Base-by-base conservation (phyloP, 2,113 vertebrate species). In the Colossoma macropomum region DNA sequence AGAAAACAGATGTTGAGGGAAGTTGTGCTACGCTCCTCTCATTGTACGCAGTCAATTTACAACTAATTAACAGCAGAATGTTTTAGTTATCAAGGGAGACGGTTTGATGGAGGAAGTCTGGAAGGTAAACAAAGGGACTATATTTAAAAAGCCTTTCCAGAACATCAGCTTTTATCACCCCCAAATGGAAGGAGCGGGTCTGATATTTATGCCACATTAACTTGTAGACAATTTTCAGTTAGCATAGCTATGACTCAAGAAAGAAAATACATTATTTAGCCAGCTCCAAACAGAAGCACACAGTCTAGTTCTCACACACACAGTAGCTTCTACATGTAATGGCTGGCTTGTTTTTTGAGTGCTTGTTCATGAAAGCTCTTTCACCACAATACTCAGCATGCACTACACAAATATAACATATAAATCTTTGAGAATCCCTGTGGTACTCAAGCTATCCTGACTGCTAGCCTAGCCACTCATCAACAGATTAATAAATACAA, bases 1-100 rank as follows among this genome's bases (percentile, higher is more conserved):
- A 38, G 80, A 65, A 66, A 54, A 41, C 62, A 75, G 71, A 75
- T 75, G 80, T 30, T 75, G 50, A 75, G 73, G 25, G 38, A 63
- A 45, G 71, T 54, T 54, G 30, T 48, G 21, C 62, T 56, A 54
- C 62, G 6, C 30, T 73, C 38, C 71, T 63, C 27, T 63, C 19
- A 65, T 52, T 74, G 59, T 11, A 54, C 17, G 54, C 68, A 75
- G 60, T 32, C 60, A 54, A 82, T 68, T 75, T 68, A n/a, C 52
- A 52, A 68, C 9, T 75, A 68, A 75, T 82, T 54, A 82, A 66
- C 41, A 50, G 23, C 41, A 25, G 9, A 38, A 81, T 63, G 21
- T 25, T 66, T 48, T 75, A 28, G 59, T 32, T 63, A 63, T 81
- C 28, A 66, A 52, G 70, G 72, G 70, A 66, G 16, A 38, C 4